phyloP scores from a whole-genome alignment of 2,888 invertebrate species.

The Hylaea fasciaria region DNA sequence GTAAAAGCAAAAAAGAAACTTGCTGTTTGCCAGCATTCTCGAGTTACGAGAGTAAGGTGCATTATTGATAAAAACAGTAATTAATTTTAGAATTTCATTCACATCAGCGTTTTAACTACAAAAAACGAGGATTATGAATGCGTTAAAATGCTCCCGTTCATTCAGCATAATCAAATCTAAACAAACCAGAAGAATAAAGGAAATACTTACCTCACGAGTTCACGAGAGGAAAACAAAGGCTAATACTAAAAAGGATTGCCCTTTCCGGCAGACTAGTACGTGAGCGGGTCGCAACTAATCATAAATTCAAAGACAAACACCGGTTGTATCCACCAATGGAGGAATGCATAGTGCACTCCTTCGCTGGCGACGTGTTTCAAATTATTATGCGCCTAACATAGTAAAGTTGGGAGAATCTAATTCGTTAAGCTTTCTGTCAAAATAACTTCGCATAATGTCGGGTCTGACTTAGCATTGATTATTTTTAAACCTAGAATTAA shows the following conservation, averaged over 20 bases:
- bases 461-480: no score
- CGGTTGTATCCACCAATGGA: slow-evolving; percentile 31
- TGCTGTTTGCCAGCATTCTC: no score
- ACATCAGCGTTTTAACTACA: no score
- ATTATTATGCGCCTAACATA: slow-evolving; percentile 26
- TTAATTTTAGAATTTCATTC: no score
- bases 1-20: no score
- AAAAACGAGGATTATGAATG: no score
- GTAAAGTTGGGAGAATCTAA: slow-evolving; percentile 7
- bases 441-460: background rate
- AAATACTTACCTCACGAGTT: no score
- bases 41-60: no score
- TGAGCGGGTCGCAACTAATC: slow-evolving; percentile 35
- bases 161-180: slow-evolving; percentile 1
- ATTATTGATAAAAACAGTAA: no score
- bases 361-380: slow-evolving; percentile 31
- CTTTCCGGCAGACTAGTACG: slow-evolving; percentile 31
- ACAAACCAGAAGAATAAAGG: slow-evolving; percentile 1
- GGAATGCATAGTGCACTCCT: slow-evolving; percentile 35
- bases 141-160: no score
- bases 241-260: slow-evolving; percentile 13
- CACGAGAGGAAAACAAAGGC: slow-evolving; percentile 5
- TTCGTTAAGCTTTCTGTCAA: slow-evolving; percentile 2
- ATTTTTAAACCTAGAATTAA: no score
- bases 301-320: slow-evolving; percentile 39